Conservation (phyloP, 1,140 invertebrate genomes). For the Hylaeus volcanicus region DNA sequence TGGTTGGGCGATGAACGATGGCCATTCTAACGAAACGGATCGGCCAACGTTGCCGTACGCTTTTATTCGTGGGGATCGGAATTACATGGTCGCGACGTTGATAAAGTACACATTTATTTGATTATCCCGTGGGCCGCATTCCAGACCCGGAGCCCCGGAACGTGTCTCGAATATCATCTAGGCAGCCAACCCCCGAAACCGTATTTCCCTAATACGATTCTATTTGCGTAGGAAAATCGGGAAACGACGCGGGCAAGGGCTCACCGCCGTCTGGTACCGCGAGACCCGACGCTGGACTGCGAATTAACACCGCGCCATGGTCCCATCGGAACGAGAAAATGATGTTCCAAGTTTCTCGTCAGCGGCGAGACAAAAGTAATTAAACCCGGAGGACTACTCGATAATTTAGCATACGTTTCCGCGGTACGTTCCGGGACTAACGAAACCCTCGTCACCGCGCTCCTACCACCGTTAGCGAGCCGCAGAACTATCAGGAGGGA, state of each 20-base stretch:
- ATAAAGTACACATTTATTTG: slow-evolving; percentile 52
- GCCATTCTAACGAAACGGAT: neutral
- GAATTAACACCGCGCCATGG: slow-evolving; percentile 44
- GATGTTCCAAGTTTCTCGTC: slow-evolving; percentile 51
- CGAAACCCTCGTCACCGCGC: slow-evolving; percentile 21
- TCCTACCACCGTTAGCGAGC: neutral
- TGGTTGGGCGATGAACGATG: neutral
- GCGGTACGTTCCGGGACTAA: slow-evolving; percentile 16
- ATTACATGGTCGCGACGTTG: slow-evolving; percentile 33
- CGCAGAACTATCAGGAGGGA: neutral
- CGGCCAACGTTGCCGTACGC: neutral
- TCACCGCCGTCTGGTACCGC: neutral
- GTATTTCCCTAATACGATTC: slow-evolving; percentile 50
- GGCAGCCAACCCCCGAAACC: neutral
- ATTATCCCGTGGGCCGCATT: slow-evolving; percentile 30
- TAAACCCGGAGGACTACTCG: slow-evolving; percentile 64
- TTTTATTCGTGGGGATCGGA: slow-evolving; percentile 1
- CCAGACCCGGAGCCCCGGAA: neutral
- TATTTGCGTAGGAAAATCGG: slow-evolving; percentile 51
- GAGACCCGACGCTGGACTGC: neutral
- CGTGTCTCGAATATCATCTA: slow-evolving; percentile 45
- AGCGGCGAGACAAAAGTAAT: slow-evolving; percentile 65
- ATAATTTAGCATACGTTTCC: slow-evolving; percentile 65
- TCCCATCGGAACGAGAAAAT: slow-evolving; percentile 53
- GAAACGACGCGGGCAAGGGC: slow-evolving; percentile 10